These are phyloP conservation scores for Montipora cactus DNA, from an alignment of 64 coral and sea anemone genomes.

Conservation along the genomic window DNA sequence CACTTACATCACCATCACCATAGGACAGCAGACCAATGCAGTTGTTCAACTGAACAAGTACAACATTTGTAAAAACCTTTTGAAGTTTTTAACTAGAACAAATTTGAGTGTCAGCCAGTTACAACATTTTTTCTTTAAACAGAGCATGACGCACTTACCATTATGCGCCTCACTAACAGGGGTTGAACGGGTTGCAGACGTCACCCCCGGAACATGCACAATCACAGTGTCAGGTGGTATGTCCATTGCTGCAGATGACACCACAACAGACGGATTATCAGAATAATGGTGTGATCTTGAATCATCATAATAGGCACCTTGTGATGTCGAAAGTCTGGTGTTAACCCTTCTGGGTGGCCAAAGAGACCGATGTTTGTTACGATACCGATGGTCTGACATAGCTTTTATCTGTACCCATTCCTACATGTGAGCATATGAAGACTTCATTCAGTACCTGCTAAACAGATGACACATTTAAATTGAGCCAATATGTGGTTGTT, in stretches of 20 bases:
- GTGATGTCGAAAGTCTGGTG: conserved; percentile 38
- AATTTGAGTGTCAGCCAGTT: background rate
- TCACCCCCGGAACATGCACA: conserved; percentile 42
- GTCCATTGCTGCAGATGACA: background rate
- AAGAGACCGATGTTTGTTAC: conserved; percentile 52
- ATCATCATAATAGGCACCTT: conserved; percentile 15
- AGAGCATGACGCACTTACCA: background rate
- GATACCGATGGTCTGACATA: conserved; percentile 55
- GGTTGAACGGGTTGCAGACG: background rate
- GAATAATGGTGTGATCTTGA: background rate
- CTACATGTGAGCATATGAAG: background rate
- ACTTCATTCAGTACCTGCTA: background rate
- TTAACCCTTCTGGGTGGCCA: conserved; percentile 37
- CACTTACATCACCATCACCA: too few relatives aligned
- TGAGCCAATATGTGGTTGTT: too few relatives aligned
- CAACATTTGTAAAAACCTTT: too few relatives aligned
- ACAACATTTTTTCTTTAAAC: background rate
- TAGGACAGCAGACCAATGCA: too few relatives aligned
- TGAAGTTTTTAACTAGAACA: too few relatives aligned
- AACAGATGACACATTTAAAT: too few relatives aligned
- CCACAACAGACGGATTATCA: conserved; percentile 3
- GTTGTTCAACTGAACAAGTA: too few relatives aligned
- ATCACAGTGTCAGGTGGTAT: conserved; percentile 43
- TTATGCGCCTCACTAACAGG: background rate
- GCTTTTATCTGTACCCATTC: background rate